Evolutionary conservation across 2,797 vertebrate species (phyloP).

Genomic region (Chromobotia macracanthus): DNA sequence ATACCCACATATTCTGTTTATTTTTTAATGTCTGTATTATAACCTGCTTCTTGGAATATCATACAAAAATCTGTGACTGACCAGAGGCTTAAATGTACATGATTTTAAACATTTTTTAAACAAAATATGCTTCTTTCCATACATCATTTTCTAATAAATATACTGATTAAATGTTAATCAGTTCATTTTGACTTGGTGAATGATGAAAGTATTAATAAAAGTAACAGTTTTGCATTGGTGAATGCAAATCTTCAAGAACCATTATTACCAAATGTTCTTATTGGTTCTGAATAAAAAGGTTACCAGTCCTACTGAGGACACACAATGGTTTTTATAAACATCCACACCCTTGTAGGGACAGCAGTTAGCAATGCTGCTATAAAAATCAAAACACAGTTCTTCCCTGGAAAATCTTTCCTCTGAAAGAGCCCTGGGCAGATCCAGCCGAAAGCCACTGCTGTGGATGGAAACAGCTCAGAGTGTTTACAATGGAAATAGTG

Average conservation of each 20-base stretch:
- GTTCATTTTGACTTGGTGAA: too few species aligned
- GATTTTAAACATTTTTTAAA: neutral
- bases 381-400: constrained; percentile 52
- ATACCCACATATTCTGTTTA: neutral
- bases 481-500: constrained; percentile 91
- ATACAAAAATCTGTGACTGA: neutral
- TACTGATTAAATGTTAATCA: too few species aligned
- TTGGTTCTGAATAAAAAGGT: neutral
- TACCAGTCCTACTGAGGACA: constrained; percentile 19
- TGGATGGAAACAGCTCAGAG: constrained; percentile 56
- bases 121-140: too few species aligned
- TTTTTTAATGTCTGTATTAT: constrained; percentile 7
- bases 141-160: too few species aligned
- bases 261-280: neutral
- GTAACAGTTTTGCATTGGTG: neutral
- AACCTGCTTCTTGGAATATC: neutral
- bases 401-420: constrained; percentile 52
- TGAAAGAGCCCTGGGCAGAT: constrained; percentile 51
- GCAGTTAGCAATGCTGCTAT: constrained; percentile 46
- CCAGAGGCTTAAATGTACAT: neutral
- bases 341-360: constrained; percentile 36
- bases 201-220: too few species aligned
- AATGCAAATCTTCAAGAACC: neutral
- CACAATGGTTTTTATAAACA: constrained; percentile 39
- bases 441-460: constrained; percentile 46